Base-by-base conservation (phyloP, 2,888 invertebrate species). In the Thelaira solivaga region DNA sequence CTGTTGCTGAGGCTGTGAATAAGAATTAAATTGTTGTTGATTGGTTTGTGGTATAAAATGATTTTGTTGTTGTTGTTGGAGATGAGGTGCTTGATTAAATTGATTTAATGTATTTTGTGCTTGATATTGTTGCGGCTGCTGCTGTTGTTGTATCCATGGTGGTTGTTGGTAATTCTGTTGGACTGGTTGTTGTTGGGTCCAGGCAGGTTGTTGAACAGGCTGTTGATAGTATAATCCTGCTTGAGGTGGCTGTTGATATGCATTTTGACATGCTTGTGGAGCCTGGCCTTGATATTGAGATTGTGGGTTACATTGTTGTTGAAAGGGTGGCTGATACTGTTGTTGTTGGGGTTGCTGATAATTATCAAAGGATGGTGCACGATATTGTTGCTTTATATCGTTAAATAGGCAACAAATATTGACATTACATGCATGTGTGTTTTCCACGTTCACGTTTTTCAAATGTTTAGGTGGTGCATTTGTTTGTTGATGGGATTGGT, bases 1-100 rank as follows among this genome's bases (percentile, higher is more conserved):
- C 36, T 83, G 82, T 51, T 81, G 81, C 74, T 83, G 83, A 71
- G 86, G 88, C 88, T 88, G 87, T 85, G 87, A 87, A 88, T 87
- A 87, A 87, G 87, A 88, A 88, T 88, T 88, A 84, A 87, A 88
- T 84, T 73, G 72, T 59, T 76, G 76, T 78, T 85, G 86, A 84
- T 86, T 86, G 83, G 84, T 83, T 77, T 87, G 87, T 82, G 85
- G 81, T 82, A 84, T 83, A 81, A 81, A 80, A 83, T 81, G 83
- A 71, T 83, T 84, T 76, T 83, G 84, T 80, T 83, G 83, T 39
- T 83, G 62, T 45, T 59, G 74, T 29, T 51, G 62, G 59, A 73
- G 74, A 81, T 80, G 72, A 69, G 82, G 83, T 78, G 81, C 81
- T 83, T 80, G 79, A 53, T 57, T 72, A 72, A 64, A 62, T 62